Conservation (phyloP, 2,888 invertebrate species). For the Reticulitermes lucifugus region DNA sequence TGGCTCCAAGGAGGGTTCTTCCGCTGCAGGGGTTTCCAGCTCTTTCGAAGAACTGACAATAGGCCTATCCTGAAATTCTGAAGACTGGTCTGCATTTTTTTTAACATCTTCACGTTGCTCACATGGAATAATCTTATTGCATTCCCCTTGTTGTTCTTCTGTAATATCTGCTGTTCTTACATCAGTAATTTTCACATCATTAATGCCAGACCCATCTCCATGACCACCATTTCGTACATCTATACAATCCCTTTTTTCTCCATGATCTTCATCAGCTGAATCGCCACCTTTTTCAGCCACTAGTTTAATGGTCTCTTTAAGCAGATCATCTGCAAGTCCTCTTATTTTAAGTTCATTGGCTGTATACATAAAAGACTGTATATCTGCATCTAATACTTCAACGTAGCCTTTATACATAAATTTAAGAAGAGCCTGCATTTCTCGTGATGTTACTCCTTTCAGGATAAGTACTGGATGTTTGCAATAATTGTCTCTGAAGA, state of each 20-base stretch:
- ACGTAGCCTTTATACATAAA: conserved; percentile 80
- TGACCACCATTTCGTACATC: background rate
- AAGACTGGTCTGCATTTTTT: background rate
- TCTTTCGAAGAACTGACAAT: background rate
- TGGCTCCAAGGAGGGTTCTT: background rate
- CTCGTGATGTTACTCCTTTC: conserved; percentile 72
- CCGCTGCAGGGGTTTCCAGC: background rate
- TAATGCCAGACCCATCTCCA: no score
- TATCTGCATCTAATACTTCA: conserved; percentile 73
- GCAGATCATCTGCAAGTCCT: conserved; percentile 65
- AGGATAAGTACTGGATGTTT: conserved; percentile 80
- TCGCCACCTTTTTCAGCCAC: background rate
- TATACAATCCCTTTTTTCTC: no score
- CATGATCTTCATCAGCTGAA: background rate
- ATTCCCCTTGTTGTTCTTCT: background rate
- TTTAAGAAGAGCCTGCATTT: conserved; percentile 75
- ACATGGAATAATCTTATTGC: background rate
- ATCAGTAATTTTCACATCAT: conserved; percentile 14
- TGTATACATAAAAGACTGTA: conserved; percentile 74
- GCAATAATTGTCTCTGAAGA: conserved; percentile 80
- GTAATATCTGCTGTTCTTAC: conserved; percentile 1
- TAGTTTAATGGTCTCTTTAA: conserved; percentile 50
- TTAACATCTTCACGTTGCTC: background rate
- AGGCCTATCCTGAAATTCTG: background rate
- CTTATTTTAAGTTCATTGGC: conserved; percentile 77